These are phyloP conservation scores for Leptarthrus brevirostris DNA, from an alignment of 2,888 invertebrate genomes.

Conservation along the genomic window DNA sequence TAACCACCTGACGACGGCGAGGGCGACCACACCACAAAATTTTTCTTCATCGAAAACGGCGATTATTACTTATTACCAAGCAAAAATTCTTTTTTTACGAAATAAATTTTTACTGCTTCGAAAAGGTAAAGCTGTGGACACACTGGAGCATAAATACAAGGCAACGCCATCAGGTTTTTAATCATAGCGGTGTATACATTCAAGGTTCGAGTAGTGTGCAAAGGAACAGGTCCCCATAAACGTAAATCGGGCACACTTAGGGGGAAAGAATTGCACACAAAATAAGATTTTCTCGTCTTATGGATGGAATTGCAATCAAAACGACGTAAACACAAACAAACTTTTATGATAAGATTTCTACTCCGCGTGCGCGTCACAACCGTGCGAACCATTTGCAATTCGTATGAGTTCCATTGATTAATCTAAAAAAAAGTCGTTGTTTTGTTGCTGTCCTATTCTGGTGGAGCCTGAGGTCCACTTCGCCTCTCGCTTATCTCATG, in stretches of 20 bases:
- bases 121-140: neutral
- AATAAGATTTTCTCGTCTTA: neutral
- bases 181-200: neutral
- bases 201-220: neutral
- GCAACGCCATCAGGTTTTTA: neutral
- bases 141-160: neutral
- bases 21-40: neutral
- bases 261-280: too few species aligned
- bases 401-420: constrained; percentile 16
- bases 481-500: too few species aligned
- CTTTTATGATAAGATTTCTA: neutral
- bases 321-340: too few species aligned
- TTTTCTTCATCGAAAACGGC: too few species aligned
- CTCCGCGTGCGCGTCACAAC: neutral
- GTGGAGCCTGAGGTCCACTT: neutral
- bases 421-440: constrained; percentile 35
- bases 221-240: too few species aligned
- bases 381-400: neutral
- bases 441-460: constrained; percentile 14
- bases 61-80: too few species aligned
- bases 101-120: neutral
- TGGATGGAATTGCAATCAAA: too few species aligned
- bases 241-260: too few species aligned
- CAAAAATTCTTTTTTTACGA: too few species aligned
- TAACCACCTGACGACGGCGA: neutral